phyloP scores from a whole-genome alignment of 2,113 vertebrate genomes.

The Rostratula benghalensis region DNA sequence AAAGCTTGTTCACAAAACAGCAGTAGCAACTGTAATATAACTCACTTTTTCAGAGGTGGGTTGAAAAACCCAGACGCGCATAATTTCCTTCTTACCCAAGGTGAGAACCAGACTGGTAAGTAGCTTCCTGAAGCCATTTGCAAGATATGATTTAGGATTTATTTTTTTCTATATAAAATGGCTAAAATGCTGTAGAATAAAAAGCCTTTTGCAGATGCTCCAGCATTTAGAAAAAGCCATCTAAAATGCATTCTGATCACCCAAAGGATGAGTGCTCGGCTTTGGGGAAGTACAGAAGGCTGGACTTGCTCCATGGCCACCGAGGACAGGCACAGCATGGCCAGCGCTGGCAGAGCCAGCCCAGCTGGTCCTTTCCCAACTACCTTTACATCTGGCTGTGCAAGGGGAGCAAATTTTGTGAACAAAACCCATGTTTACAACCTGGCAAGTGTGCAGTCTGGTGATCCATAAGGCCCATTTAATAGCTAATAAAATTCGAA shows the following conservation, averaged over 20 bases:
- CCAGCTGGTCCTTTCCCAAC: background rate
- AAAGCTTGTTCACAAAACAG: background rate
- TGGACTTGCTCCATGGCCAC: background rate
- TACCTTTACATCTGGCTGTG: background rate
- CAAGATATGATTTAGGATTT: background rate
- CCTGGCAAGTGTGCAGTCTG: background rate
- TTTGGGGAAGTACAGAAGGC: background rate
- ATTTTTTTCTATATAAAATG: background rate
- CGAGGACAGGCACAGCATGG: rapidly evolving
- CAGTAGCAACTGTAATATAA: background rate
- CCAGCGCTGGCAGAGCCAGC: background rate
- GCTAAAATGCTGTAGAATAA: background rate
- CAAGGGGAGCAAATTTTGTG: rapidly evolving
- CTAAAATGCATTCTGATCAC: background rate
- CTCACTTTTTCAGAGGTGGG: background rate
- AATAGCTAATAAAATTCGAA: background rate
- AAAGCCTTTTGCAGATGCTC: background rate
- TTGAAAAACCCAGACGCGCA: background rate
- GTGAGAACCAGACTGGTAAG: background rate
- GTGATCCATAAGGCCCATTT: background rate
- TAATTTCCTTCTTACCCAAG: background rate
- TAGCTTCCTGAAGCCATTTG: background rate
- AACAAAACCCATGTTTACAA: background rate
- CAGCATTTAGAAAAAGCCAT: background rate
- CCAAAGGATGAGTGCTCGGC: rapidly evolving